phyloP scores from a whole-genome alignment of 2,888 invertebrate species.

The Caenorhabditis virilis region DNA sequence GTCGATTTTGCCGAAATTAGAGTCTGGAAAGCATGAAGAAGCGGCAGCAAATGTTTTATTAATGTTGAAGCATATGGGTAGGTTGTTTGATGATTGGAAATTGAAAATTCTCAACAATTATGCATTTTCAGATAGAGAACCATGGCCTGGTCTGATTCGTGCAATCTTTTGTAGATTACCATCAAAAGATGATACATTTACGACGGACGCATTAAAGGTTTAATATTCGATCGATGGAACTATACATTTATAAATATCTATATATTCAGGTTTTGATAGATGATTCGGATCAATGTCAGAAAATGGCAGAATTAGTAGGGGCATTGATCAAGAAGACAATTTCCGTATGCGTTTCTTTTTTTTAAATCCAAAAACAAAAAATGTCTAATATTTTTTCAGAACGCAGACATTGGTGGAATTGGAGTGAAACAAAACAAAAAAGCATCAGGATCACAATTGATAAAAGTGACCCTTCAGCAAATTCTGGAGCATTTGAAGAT shows the following conservation, averaged over 20 bases:
- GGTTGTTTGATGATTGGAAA: neutral
- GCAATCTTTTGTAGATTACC: slow-evolving; percentile 77
- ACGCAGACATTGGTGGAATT: slow-evolving; percentile 24
- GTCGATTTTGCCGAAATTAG: slow-evolving; percentile 71
- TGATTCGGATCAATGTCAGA: slow-evolving; percentile 80
- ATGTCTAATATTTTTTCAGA: slow-evolving; percentile 12
- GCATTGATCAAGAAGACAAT: slow-evolving; percentile 68
- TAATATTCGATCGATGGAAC: too few relatives aligned
- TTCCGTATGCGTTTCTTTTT: slow-evolving; percentile 7
- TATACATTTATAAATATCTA: too few relatives aligned
- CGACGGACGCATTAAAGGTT: slow-evolving; percentile 83
- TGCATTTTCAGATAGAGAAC: slow-evolving; percentile 72
- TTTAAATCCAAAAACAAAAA: too few relatives aligned
- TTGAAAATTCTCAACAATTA: neutral
- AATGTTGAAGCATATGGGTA: slow-evolving; percentile 77
- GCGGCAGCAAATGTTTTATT: slow-evolving; percentile 87
- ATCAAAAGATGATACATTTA: slow-evolving; percentile 78
- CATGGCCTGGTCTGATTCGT: slow-evolving; percentile 83
- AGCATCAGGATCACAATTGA: slow-evolving; percentile 7
- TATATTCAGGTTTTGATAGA: slow-evolving; percentile 80
- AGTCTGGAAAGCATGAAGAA: slow-evolving; percentile 85
- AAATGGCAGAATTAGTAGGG: slow-evolving; percentile 73
- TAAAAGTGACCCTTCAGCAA: slow-evolving; percentile 31
- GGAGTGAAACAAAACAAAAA: neutral
- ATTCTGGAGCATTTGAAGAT: slow-evolving; percentile 86